These are phyloP conservation scores for Psix sp. DNA, from an alignment of 1,140 invertebrate genomes.

Conservation along the genomic window DNA sequence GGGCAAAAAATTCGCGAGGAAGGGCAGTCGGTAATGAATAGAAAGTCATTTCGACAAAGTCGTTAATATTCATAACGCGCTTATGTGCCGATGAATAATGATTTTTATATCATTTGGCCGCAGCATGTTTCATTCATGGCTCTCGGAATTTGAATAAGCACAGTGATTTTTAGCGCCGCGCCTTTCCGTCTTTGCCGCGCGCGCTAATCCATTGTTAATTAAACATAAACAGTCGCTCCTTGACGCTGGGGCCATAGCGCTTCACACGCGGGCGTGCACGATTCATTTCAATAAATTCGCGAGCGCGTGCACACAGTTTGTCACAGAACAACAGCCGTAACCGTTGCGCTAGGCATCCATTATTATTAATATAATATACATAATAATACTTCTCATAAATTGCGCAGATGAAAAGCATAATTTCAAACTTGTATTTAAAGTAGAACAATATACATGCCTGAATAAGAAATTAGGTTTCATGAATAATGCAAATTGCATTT, in stretches of 20 bases:
- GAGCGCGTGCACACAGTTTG: slow-evolving; percentile 40
- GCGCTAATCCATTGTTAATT: slow-evolving; percentile 45
- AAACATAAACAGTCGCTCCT: slow-evolving; percentile 40
- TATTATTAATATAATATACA: slow-evolving; percentile 61
- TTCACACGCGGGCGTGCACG: slow-evolving; percentile 5
- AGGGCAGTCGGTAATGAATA: slow-evolving; percentile 17
- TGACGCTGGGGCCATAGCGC: slow-evolving; percentile 17
- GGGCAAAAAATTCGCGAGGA: slow-evolving; percentile 14
- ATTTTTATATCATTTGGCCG: slow-evolving; percentile 41
- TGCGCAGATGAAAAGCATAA: slow-evolving; percentile 60
- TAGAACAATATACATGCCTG: slow-evolving; percentile 61
- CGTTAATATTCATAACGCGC: slow-evolving; percentile 45
- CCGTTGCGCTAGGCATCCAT: slow-evolving; percentile 34
- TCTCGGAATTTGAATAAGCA: slow-evolving; percentile 29
- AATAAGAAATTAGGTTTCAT: slow-evolving; percentile 62
- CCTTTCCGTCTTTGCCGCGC: slow-evolving; percentile 7
- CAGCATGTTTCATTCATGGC: slow-evolving; percentile 33
- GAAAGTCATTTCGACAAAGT: slow-evolving; percentile 47
- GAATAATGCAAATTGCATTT: slow-evolving; percentile 62
- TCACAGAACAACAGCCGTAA: slow-evolving; percentile 40
- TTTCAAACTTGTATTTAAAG: slow-evolving; percentile 62
- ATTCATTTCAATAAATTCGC: slow-evolving; percentile 34
- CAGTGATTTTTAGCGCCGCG: slow-evolving; percentile 36
- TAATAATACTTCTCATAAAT: slow-evolving; percentile 59
- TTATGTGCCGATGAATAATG: slow-evolving; percentile 48